A percentile compares a stretch with the other conserved stretches of the same genome.
phyloP scores from a whole-genome alignment of 2,113 vertebrate species.

The Pteruthius melanotis region DNA sequence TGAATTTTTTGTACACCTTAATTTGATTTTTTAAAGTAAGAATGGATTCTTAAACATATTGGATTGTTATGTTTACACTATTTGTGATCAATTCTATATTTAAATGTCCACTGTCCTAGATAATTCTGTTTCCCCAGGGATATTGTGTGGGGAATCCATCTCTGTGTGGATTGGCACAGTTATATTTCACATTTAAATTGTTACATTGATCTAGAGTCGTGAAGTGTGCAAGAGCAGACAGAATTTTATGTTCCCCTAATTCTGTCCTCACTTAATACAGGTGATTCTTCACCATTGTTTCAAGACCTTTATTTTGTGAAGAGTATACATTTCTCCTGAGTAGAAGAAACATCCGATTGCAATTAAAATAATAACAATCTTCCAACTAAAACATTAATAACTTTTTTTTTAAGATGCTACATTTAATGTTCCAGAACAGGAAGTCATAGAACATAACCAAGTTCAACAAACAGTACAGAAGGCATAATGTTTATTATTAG shows the following conservation, averaged over 20 bases:
- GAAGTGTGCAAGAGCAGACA: neutral
- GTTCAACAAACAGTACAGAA: neutral
- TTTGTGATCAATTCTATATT: neutral
- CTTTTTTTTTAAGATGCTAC: neutral
- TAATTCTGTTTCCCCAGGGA: neutral
- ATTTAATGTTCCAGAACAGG: neutral
- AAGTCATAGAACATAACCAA: neutral
- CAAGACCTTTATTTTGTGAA: neutral
- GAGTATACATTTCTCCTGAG: neutral
- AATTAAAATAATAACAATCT: neutral
- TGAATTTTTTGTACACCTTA: neutral
- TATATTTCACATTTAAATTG: neutral
- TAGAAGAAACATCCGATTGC: neutral
- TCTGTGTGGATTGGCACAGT: neutral
- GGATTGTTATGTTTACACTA: neutral
- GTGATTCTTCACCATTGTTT: neutral
- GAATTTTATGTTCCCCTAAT: neutral
- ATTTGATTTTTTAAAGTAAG: neutral
- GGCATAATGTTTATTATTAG: constrained; percentile 6
- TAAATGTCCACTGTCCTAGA: neutral
- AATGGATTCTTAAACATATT: neutral
- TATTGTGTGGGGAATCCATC: neutral
- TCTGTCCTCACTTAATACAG: neutral
- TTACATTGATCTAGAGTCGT: neutral
- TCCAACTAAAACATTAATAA: neutral